phyloP scores from a whole-genome alignment of 2,888 invertebrate genomes.

The Amaurobius ferox region DNA sequence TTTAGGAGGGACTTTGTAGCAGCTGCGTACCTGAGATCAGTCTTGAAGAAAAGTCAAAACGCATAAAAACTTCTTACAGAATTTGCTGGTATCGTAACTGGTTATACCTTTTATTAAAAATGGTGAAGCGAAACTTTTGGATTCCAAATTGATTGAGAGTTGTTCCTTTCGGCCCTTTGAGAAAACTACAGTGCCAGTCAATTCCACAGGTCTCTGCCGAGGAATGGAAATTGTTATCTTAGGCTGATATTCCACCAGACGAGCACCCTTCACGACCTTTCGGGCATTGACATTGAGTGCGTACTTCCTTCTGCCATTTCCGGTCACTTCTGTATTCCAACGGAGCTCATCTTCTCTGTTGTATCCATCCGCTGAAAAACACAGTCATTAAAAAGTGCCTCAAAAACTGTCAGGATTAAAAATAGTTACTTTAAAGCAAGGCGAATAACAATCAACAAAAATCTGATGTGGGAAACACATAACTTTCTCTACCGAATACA shows the following conservation, averaged over 20 bases:
- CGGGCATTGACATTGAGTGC: constrained; percentile 20
- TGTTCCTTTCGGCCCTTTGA: constrained; percentile 49
- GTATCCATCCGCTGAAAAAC: constrained; percentile 26
- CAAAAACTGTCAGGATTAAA: background rate
- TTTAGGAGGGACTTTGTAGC: too few species aligned
- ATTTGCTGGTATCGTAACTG: too few species aligned
- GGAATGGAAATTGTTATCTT: constrained; percentile 27
- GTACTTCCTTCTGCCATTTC: constrained; percentile 32
- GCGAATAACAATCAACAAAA: too few species aligned
- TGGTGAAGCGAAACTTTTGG: constrained; percentile 39
- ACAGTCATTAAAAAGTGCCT: background rate
- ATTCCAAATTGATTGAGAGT: constrained; percentile 42
- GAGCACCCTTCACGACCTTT: constrained; percentile 41
- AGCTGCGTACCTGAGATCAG: too few species aligned
- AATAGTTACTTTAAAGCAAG: too few species aligned
- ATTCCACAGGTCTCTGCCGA: constrained; percentile 15
- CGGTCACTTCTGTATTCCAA: constrained; percentile 22
- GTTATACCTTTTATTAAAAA: constrained; percentile 59
- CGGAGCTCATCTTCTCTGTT: constrained; percentile 25
- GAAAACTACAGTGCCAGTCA: constrained; percentile 51
- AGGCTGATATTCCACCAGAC: constrained; percentile 58
- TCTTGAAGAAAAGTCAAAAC: too few species aligned
- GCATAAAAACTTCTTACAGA: too few species aligned
- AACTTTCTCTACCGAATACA: too few species aligned
- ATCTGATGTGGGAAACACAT: too few species aligned